Base-by-base conservation (phyloP, 2,888 invertebrate species). In the Athalia rosae region DNA sequence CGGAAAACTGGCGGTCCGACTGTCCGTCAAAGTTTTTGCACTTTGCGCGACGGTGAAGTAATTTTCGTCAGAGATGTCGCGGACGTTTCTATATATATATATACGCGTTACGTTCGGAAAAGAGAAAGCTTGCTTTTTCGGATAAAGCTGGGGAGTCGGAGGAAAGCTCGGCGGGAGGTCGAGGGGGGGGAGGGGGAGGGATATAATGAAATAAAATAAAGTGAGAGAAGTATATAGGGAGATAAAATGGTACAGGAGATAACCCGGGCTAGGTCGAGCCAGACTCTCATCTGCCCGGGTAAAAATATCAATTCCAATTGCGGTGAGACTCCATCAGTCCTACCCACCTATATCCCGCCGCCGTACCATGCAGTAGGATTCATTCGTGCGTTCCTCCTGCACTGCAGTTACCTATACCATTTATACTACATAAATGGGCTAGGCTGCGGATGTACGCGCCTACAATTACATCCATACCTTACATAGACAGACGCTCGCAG, bases 251-350 rank as follows among this genome's bases (percentile, higher is more conserved):
- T 58, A n/a, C 43, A 15, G 7, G 47, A 9, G 11, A 45, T 13
- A 7, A 9, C 7, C n/a, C 3, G 74, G 74, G 28, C 61, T 9
- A 58, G 45, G 15, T 47, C 47, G 50, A 43, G 11, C 59, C 61
- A 59, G 62, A 66, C 77, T 58, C 59, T 69, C 71, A 28, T 73
- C 41, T 28, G 13, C 11, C 11, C 47, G 50, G 9, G 83, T 81
- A 83, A 84, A 79, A 71, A 84, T 85, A 86, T 84, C 84, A 86
- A 86, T 87, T 86, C 85, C 86, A 84, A 87, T 85, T 85, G 85
- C 80, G 84, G 85, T 83, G 81, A 83, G 82, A 85, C 83, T 85
- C 85, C 83, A 86, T 87, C 85, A 83, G 73, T 74, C 48, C 43
- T 71, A 28, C 48, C 43, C 71, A 28, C 28, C 28, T 63, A 45